Evolutionary conservation across 1,140 invertebrate species (phyloP), one percentile per base, ranked within the genome.

Genomic region (Dryas iulia): DNA sequence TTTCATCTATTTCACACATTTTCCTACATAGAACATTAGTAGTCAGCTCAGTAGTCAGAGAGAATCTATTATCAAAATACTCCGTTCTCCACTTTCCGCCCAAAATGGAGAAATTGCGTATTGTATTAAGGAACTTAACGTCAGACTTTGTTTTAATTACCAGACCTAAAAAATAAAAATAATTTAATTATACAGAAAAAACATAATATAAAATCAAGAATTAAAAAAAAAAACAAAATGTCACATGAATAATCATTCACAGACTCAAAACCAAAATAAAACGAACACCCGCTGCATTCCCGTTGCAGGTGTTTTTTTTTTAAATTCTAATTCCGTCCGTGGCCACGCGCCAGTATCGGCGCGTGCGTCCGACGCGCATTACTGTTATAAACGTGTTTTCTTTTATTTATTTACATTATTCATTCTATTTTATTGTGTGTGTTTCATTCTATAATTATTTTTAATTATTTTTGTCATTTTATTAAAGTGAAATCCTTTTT

Each of bases 291-390:
- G 76, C 78, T 83, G 88, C 86, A 85, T 87, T 86, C 84, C 47
- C 86, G 78, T 82, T 86, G 84, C 88, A 84, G 21, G 82, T 77
- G 79, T 84, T 90, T 86, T 87, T 84, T 86, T 78, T 81, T 79
- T 72, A 59, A 78, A 76, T 78, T 89, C 88, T 90, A 90, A 88
- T 74, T 90, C 86, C 80, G 86, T 79, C 84, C 78, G 81, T 81
- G 80, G 82, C 74, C 79, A 81, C 81, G 79, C 81, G 84, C 84
- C 88, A 90, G 88, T 90, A 71, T 74, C 76, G 57, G 74, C 81
- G 77, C 81, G 81, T 70, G 77, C 83, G 82, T 80, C 66, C 72
- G 69, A 71, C 74, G 80, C 81, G 78, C 87, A 74, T 80, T 80
- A 71, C 74, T 73, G 63, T 70, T 71, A 66, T 71, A 60, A 69